Base-by-base conservation (phyloP, 2,888 invertebrate species). In the Blera fallax region DNA sequence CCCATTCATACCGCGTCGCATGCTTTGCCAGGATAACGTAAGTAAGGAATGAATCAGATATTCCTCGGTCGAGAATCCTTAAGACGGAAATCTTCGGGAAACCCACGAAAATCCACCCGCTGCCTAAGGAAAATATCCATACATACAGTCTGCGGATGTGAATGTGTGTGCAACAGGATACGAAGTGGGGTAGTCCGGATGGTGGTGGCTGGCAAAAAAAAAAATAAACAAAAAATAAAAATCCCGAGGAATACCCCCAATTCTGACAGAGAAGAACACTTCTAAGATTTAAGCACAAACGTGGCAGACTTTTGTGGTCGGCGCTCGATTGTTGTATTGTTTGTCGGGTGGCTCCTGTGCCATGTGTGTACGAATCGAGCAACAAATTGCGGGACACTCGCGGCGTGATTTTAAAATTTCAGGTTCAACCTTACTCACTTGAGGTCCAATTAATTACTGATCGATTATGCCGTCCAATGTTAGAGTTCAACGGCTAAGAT, bases 81-180 rank as follows among this genome's bases (percentile, higher is more conserved):
- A 67, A 72, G 81, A 58, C 54, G 76, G 76, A 76, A 85, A 77
- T 85, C 85, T 81, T 81, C n/a, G 74, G 64, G 54, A 77, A 82
- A 73, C 43, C 54, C 78, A 62, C 52, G 54, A 67, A 78, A 78
- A 79, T 79, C 70, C 76, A 27, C 76, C 67, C 58, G 48, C 50
- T 2, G 72, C 32, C 50, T 21, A 27, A 43, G 58, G 32, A 16
- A 62, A 18, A 69, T 56, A 69, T 56, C 69, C 69, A 62, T 69
- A 76, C 54, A 81, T 74, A 60, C 60, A 74, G 21, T 43, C 52
- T 60, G 60, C 50, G 48, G 37, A 76, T 80, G 70, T 76, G 76
- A 81, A 81, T 81, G 74, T 85, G 70, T 85, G 76, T 85, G 85
- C 85, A 85, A 85, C 85, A 85, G 85, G 85, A 85, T 72, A 72